A percentile compares a stretch with the other conserved stretches of the same genome.
Evolutionary conservation across 1,140 invertebrate species (phyloP).

Genomic region (Drosophila pseudoananassae): DNA sequence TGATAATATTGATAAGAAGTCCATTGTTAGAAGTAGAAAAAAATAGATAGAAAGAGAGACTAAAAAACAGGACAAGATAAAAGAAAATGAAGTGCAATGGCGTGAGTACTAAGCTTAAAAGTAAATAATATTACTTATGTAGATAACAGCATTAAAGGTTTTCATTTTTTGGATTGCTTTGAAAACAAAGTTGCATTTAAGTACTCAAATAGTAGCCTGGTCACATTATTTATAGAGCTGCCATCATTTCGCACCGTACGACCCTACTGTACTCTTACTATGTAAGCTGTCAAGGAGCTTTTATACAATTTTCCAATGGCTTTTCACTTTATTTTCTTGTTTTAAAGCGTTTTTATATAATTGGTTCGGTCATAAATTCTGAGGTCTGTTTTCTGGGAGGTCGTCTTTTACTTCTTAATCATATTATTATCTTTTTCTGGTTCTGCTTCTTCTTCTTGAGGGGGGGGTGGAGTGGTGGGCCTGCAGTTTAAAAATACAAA

Average conservation of each 20-base stretch:
- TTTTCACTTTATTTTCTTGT: background rate
- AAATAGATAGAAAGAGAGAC: background rate
- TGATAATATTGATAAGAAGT: background rate
- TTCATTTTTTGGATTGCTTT: no score
- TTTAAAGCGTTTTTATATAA: background rate
- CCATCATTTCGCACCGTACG: no score
- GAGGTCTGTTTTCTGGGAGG: background rate
- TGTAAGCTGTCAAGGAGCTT: background rate
- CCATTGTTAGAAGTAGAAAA: background rate
- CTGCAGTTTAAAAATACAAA: slow-evolving; percentile 49
- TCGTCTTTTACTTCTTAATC: background rate
- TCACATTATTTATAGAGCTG: background rate
- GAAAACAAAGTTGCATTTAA: no score
- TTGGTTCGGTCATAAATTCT: background rate
- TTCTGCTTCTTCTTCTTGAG: background rate
- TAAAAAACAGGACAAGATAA: slow-evolving; percentile 2
- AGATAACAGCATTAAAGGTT: background rate
- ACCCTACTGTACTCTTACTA: background rate
- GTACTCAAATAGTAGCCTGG: background rate
- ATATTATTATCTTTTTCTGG: background rate
- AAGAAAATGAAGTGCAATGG: slow-evolving; percentile 30
- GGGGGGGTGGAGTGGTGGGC: background rate
- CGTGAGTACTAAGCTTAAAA: slow-evolving; percentile 1
- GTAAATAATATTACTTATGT: background rate
- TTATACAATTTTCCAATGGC: background rate